A percentile compares a stretch with the other conserved stretches of the same genome.
Conservation (phyloP, 1,140 invertebrate species). For the Globodera ellingtonae region DNA sequence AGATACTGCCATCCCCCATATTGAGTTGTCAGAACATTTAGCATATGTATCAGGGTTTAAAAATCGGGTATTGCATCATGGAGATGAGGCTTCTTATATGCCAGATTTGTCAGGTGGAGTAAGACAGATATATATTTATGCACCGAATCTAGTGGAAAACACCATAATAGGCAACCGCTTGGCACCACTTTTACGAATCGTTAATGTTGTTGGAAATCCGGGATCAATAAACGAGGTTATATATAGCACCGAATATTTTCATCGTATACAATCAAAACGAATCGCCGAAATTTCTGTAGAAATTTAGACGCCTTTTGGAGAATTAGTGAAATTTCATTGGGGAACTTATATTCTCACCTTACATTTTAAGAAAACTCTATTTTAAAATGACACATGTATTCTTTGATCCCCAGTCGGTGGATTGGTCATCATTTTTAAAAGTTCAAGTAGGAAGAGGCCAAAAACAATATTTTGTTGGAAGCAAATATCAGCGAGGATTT, state of each 20-base stretch:
- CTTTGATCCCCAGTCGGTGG: background rate
- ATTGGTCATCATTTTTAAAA: slow-evolving; percentile 9
- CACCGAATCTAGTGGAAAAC: slow-evolving; percentile 13
- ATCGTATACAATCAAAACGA: too few species aligned
- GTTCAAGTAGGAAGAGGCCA: background rate
- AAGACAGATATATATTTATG: too few species aligned
- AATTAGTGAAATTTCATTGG: slow-evolving; percentile 17
- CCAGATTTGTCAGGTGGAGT: too few species aligned
- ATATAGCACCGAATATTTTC: background rate
- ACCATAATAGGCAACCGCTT: background rate
- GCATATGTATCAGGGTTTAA: too few species aligned
- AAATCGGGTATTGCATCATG: too few species aligned
- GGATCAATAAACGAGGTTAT: background rate
- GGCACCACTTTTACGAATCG: slow-evolving; percentile 4
- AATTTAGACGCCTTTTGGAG: background rate
- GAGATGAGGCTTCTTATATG: too few species aligned
- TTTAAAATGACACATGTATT: slow-evolving; percentile 17
- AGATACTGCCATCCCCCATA: too few species aligned
- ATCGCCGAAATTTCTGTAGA: too few species aligned
- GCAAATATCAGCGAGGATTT: slow-evolving; percentile 13
- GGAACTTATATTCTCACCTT: background rate
- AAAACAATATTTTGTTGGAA: slow-evolving; percentile 16
- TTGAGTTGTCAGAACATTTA: too few species aligned
- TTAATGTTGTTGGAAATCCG: slow-evolving; percentile 4
- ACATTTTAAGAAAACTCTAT: slow-evolving; percentile 12